phyloP scores from a whole-genome alignment of 2,113 vertebrate genomes.

The Macrotus californicus region DNA sequence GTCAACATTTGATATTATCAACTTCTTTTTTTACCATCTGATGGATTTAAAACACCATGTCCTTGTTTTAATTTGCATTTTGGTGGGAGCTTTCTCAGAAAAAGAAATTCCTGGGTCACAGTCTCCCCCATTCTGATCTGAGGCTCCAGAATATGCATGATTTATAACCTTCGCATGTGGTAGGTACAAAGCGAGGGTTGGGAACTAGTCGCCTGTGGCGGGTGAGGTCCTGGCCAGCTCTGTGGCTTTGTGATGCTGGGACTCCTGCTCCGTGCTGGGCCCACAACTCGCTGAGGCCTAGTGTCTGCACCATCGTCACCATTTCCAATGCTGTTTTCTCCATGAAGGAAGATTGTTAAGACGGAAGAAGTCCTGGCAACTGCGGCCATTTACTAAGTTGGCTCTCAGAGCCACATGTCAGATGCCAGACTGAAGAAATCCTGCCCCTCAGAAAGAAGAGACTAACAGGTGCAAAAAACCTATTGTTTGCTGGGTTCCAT shows the following conservation, averaged over 20 bases:
- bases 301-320: background rate
- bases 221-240: background rate
- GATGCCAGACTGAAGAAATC: background rate
- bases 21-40: background rate
- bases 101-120: background rate
- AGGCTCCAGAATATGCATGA: background rate
- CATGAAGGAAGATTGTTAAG: background rate
- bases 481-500: background rate
- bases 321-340: background rate
- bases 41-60: background rate
- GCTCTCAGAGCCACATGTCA: background rate
- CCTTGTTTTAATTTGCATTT: background rate
- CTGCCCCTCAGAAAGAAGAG: background rate
- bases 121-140: background rate
- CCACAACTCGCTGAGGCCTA: background rate
- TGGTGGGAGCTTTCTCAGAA: background rate
- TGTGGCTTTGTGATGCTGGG: background rate
- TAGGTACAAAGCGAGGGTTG: background rate
- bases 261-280: background rate
- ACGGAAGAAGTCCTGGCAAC: background rate
- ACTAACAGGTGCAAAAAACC: background rate
- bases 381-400: background rate
- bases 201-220: background rate
- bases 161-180: background rate
- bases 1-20: background rate